These are phyloP conservation scores for Lasioglossum morio DNA, from an alignment of 2,888 invertebrate genomes.

Conservation along the genomic window DNA sequence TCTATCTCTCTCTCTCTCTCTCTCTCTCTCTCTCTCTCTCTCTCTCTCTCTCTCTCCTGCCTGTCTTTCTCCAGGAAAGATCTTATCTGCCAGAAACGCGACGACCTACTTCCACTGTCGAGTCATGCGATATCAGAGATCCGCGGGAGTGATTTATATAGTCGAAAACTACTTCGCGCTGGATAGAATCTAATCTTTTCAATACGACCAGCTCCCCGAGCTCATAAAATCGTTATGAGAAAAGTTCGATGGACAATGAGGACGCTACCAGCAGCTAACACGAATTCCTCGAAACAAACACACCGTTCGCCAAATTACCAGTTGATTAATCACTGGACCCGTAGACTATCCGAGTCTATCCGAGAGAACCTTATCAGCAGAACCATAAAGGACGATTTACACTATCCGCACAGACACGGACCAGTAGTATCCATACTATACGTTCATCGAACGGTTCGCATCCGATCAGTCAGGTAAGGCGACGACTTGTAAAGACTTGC, in stretches of 20 bases:
- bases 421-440: too few species aligned
- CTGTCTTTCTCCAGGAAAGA: conserved; percentile 66
- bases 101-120: conserved; percentile 66
- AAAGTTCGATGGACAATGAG: conserved; percentile 8
- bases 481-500: too few species aligned
- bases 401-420: too few species aligned
- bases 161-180: conserved; percentile 51
- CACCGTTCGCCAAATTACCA: background rate
- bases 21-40: conserved; percentile 1
- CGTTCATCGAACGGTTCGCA: too few species aligned
- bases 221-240: background rate
- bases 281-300: background rate
- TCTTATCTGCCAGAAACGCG: conserved; percentile 67
- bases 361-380: background rate
- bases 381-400: background rate
- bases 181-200: conserved; percentile 16
- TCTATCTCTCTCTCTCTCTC: conserved; percentile 5
- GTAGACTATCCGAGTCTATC: background rate
- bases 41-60: conserved; percentile 16
- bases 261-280: background rate
- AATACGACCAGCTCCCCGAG: background rate
- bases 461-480: too few species aligned
- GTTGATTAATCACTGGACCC: background rate
- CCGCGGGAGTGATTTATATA: conserved; percentile 61
- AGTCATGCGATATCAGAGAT: conserved; percentile 66